Conservation (phyloP, 2,113 vertebrate species). For the Ammodytes marinus region DNA sequence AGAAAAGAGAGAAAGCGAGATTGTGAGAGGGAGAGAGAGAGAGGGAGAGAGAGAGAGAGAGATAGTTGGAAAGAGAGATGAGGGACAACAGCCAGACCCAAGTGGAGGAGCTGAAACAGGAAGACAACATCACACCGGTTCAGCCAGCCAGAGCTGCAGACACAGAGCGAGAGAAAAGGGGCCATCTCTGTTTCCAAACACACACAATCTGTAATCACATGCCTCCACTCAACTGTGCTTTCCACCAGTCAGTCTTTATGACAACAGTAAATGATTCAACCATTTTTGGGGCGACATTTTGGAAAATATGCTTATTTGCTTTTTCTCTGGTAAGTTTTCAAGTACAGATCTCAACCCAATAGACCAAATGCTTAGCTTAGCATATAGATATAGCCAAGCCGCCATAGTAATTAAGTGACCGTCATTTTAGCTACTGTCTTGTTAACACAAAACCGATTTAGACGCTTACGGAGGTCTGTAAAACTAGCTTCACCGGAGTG, state of each 20-base stretch:
- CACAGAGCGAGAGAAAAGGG: conserved; percentile 46
- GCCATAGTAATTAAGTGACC: background rate
- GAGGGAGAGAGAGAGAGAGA: conserved; percentile 53
- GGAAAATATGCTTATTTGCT: too few relatives aligned
- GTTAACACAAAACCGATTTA: too few relatives aligned
- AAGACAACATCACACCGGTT: conserved; percentile 70
- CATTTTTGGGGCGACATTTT: background rate
- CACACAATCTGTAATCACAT: conserved; percentile 55
- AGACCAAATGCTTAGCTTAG: background rate
- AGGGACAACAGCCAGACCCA: conserved; percentile 59
- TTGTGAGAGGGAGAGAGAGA: conserved; percentile 41
- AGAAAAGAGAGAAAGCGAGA: conserved; percentile 41
- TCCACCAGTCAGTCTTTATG: conserved; percentile 11
- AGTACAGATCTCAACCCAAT: background rate
- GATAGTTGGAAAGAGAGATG: conserved; percentile 46
- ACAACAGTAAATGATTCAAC: conserved; percentile 6
- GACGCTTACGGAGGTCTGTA: too few relatives aligned
- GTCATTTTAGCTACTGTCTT: too few relatives aligned
- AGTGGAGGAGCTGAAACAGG: conserved; percentile 69
- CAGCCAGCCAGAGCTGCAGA: conserved; percentile 62
- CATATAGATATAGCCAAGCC: background rate
- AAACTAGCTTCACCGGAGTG: too few relatives aligned
- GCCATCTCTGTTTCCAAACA: conserved; percentile 70
- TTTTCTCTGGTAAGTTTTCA: background rate
- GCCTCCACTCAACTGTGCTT: conserved; percentile 32